These are phyloP conservation scores for Bombus impatiens DNA, from an alignment of 1,140 invertebrate species.

Conservation along the genomic window DNA sequence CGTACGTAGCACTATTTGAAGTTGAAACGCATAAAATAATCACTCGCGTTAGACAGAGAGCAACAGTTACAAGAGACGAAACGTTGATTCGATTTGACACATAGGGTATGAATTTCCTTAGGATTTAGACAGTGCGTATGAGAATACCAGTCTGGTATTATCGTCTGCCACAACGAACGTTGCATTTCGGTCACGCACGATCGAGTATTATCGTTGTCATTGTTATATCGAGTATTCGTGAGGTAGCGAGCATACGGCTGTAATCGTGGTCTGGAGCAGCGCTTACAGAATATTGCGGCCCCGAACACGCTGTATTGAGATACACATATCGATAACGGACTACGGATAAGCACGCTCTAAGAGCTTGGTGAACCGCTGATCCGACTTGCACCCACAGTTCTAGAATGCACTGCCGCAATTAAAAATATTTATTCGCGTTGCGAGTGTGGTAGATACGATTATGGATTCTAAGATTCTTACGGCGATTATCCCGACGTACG, in stretches of 20 bases:
- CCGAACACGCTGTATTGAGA: slow-evolving; percentile 45
- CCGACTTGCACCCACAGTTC: neutral
- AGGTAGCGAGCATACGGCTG: slow-evolving; percentile 57
- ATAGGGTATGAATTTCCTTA: slow-evolving; percentile 32
- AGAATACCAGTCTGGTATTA: slow-evolving; percentile 43
- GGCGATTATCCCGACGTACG: neutral
- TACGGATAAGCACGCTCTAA: slow-evolving; percentile 36
- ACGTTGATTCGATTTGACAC: slow-evolving; percentile 37
- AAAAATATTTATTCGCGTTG: neutral
- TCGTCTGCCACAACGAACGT: slow-evolving; percentile 55
- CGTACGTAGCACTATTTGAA: neutral
- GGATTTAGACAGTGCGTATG: slow-evolving; percentile 44
- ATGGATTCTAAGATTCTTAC: neutral
- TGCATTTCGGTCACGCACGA: slow-evolving; percentile 67
- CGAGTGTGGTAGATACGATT: neutral
- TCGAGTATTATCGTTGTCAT: slow-evolving; percentile 68
- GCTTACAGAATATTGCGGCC: slow-evolving; percentile 60
- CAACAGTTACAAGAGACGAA: neutral
- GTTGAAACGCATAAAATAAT: neutral
- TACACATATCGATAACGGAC: slow-evolving; percentile 55
- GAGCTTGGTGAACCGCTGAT: slow-evolving; percentile 4
- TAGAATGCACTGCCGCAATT: neutral
- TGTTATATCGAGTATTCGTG: slow-evolving; percentile 64
- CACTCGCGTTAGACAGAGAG: neutral
- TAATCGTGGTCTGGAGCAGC: slow-evolving; percentile 61